Evolutionary conservation across 2,797 vertebrate genomes (phyloP), one percentile per base, ranked within the genome.

Genomic region (Echeneis naucrates): DNA sequence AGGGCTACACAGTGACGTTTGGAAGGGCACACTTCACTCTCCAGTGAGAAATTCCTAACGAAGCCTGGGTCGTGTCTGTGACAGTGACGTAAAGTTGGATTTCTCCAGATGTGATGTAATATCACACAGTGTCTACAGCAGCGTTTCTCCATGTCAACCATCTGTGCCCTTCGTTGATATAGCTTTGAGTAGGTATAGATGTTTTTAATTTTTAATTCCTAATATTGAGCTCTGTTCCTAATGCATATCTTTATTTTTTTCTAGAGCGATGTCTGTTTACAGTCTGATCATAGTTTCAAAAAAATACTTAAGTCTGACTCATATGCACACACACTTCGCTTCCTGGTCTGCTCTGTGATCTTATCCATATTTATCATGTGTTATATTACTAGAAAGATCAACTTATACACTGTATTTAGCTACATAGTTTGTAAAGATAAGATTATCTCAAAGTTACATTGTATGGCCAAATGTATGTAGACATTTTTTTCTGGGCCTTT

Each of bases 1-100:
- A 92, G 89, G 89, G 87, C 88, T 90, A 84, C 67, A 40, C 44
- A 1, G 61, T 40, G 72, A 84, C 16, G 17, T 75, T 61, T 35
- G 19, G 38, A 66, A 44, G 35, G 13, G 9, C 17, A 55, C 26
- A 5, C 23, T 51, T 82, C 24, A 26, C 45, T 2, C 50, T 24
- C 45, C 48, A 17, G 47, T 13, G 7, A 14, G 3, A 32, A 48
- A 40, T 5, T 37, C n/a, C 30, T 16, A 3, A 35, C 1, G 38
- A 69, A 30, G 32, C 59, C 47, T 24, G 16, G 23, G 35, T 44
- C 24, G 7, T 27, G 52, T 55, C 19, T 38, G 13, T 62, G 1
- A 58, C 3, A 33, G 5, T 16, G 3, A 44, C 40, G 38, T 26
- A 7, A 67, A 8, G 42, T 42, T 66, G 48, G 53, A 45, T 63